Conservation (phyloP, 2,888 invertebrate genomes). For the Endotricha flammealis region DNA sequence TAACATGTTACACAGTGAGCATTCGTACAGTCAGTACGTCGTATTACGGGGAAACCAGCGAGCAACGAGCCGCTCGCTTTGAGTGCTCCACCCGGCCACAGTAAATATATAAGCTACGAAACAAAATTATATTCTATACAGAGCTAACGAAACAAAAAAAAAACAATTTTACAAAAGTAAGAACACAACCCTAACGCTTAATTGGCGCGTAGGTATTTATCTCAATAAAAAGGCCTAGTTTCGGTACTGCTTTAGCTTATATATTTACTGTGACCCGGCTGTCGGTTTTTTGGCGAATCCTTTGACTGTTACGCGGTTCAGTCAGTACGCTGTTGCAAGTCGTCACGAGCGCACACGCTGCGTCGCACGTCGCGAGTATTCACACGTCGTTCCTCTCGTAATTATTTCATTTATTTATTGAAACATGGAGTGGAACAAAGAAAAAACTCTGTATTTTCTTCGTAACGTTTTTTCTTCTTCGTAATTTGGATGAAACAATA, state of each 20-base stretch:
- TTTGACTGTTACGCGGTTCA: conserved; percentile 23
- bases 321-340: conserved; percentile 19
- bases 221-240: no score
- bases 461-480: background rate
- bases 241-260: no score
- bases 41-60: conserved; percentile 14
- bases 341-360: conserved; percentile 16
- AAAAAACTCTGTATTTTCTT: conserved; percentile 22
- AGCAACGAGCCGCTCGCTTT: conserved; percentile 20
- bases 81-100: conserved; percentile 20
- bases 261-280: no score
- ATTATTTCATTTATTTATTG: conserved; percentile 12
- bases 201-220: no score
- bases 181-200: no score
- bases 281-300: conserved; percentile 23
- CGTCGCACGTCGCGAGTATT: conserved; percentile 13
- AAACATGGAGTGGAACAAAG: conserved; percentile 23
- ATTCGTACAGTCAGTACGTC: conserved; percentile 18
- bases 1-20: conserved; percentile 17
- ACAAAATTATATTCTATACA: no score
- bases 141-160: no score
- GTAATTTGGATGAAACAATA: conserved; percentile 4
- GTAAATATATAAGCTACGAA: no score
- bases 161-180: no score
- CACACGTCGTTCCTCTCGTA: conserved; percentile 16